Evolutionary conservation across 2,888 invertebrate species (phyloP), one percentile per base, ranked within the genome.

Genomic region (Epirrhoe tristata): DNA sequence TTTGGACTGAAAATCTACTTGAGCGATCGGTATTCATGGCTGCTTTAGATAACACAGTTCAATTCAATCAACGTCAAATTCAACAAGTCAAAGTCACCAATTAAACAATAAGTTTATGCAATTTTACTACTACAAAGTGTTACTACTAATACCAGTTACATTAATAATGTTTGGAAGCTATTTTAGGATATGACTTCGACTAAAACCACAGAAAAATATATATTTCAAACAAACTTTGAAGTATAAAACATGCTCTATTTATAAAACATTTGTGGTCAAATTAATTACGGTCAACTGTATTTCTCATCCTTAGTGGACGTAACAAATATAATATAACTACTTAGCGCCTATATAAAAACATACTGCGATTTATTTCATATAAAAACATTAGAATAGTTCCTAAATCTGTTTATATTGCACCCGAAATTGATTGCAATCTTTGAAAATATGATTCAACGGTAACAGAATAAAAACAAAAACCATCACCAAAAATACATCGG

Each of bases 401-500:
- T 43, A 43, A 39, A 7, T 0, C 34, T 34, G 6, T 7, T 34
- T 34, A 34, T 5, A 34, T 34, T 34, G 34, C 34, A 10, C 39
- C 39, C 39, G 10, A 39, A 39, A 39, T 8, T 39, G 10, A 10
- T 39, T 39, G 14, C 48, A 48, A 48, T 12, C 12, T 16, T 12
- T 6, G 14, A 57, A 61, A 54, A 31, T 59, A 58, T 51, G 50
- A 59, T 34, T 53, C 52, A 10, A 31, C 31, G 36, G 31, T 52
- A 52, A 59, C 43, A 31, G n/a, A 17, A 52, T 39, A 58, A 10
- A 58, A 51, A 14, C 48, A 58, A 59, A 51, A 59, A 39, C 14
- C 14, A 43, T 16, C 43, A 32, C 52, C 17, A 31, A 43, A 59
- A 59, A 59, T 59, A 59, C 31, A 52, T 52, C 10, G 2, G 51